Conservation (phyloP, 2,888 invertebrate species). For the Ennomos erosarius region DNA sequence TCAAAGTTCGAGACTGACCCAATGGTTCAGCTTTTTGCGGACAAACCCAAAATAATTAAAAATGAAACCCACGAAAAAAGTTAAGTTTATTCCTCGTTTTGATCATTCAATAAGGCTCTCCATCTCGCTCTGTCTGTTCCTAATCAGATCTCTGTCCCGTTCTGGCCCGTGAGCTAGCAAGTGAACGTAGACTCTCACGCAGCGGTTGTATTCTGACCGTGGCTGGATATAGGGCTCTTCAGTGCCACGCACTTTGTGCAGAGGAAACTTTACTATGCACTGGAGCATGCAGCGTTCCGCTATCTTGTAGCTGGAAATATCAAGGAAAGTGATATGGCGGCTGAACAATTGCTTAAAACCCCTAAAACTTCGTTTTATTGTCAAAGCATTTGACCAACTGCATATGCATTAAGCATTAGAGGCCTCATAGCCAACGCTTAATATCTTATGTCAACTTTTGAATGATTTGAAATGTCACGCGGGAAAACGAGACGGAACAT, state of each 20-base stretch:
- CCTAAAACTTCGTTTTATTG: no score
- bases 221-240: constrained; percentile 64
- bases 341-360: no score
- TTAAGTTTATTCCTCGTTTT: not conserved
- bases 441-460: no score
- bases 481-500: no score
- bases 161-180: constrained; percentile 43
- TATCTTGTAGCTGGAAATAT: constrained; percentile 66
- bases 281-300: constrained; percentile 74
- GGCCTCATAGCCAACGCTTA: no score
- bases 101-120: constrained; percentile 61
- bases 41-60: no score
- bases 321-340: not conserved
- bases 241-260: constrained; percentile 65
- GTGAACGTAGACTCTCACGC: constrained; percentile 66
- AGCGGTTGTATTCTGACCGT: constrained; percentile 58
- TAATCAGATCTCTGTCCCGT: constrained; percentile 41
- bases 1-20: no score
- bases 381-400: no score
- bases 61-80: no score
- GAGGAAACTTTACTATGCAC: constrained; percentile 67
- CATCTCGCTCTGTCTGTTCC: constrained; percentile 44
- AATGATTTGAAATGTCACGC: no score
- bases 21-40: no score
- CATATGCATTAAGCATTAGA: no score